Evolutionary conservation across 2,113 vertebrate species (phyloP).

Genomic region (Atractosteus spatula): DNA sequence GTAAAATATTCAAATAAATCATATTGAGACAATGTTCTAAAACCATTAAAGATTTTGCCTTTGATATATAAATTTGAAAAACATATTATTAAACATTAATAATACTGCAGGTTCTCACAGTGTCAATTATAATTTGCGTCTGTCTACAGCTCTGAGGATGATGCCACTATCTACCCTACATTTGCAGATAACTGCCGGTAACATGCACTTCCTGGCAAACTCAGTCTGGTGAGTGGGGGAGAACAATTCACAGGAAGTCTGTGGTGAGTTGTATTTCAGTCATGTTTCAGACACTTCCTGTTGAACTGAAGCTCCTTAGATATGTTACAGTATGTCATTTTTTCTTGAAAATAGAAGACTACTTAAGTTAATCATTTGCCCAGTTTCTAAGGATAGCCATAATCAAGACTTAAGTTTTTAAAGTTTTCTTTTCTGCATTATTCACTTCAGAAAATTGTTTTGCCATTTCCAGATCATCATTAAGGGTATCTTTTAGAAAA

Average conservation of each 20-base stretch:
- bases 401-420: too few relatives aligned
- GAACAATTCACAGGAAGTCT: slow-evolving; percentile 14
- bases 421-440: too few relatives aligned
- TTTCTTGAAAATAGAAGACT: not conserved
- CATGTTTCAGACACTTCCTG: slow-evolving; percentile 1
- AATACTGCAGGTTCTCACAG: slow-evolving; percentile 2
- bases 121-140: slow-evolving; percentile 1
- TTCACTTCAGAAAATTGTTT: too few relatives aligned
- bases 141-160: not conserved
- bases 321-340: not conserved
- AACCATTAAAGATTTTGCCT: too few relatives aligned
- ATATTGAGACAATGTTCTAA: too few relatives aligned
- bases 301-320: not conserved
- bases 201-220: slow-evolving; percentile 19
- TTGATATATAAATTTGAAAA: too few relatives aligned
- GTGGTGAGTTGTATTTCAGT: slow-evolving; percentile 11
- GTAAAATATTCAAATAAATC: too few relatives aligned
- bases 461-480: too few relatives aligned
- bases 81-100: too few relatives aligned
- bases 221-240: not conserved
- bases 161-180: not conserved
- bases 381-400: too few relatives aligned
- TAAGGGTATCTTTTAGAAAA: too few relatives aligned
- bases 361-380: not conserved
- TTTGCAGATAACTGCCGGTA: not conserved